Conservation (phyloP, 2,113 vertebrate species). For the Pelvicachromis taeniatus region DNA sequence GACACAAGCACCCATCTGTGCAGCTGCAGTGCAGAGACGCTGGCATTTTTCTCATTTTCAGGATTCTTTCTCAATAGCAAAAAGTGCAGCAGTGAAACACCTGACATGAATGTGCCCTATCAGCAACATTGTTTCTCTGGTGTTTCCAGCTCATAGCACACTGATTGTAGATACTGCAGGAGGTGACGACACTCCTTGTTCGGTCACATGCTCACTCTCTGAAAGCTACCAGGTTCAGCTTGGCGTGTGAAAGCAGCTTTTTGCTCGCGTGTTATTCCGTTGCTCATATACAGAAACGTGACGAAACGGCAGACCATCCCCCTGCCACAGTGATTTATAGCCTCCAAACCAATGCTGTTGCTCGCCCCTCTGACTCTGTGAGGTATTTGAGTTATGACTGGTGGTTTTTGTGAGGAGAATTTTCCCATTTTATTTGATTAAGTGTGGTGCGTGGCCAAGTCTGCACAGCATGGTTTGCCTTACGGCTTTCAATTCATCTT, state of each 20-base stretch:
- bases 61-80: neutral
- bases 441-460: slow-evolving; percentile 12
- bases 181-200: neutral
- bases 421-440: slow-evolving; percentile 56
- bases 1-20: neutral
- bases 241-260: neutral
- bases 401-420: slow-evolving; percentile 29
- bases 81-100: neutral
- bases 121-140: neutral
- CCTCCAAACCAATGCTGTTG: neutral
- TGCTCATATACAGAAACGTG: neutral
- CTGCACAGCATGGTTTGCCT: neutral
- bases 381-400: slow-evolving; percentile 42
- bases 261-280: neutral
- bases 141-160: neutral
- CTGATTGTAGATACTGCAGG: neutral
- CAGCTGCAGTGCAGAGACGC: neutral
- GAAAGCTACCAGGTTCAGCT: neutral
- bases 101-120: neutral
- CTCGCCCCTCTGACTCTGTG: neutral
- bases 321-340: slow-evolving; percentile 31
- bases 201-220: neutral
- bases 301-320: neutral
- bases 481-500: slow-evolving; percentile 43
- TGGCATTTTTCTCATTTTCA: neutral